Evolutionary conservation across 2,888 invertebrate genomes (phyloP).

Genomic region (Sarcophaga subvicina): DNA sequence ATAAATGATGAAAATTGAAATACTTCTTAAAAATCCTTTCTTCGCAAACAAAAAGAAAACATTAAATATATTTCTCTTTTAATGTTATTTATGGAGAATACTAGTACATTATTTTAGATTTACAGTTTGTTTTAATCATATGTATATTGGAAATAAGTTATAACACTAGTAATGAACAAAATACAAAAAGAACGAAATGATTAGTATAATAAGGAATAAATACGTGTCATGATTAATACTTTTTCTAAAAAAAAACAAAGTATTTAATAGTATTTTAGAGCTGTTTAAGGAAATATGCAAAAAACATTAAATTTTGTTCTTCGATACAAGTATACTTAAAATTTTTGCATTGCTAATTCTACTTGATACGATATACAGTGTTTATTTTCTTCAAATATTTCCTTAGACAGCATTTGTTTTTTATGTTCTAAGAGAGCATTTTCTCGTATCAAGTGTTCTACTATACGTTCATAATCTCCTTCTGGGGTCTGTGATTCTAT

Average conservation of each 20-base stretch:
- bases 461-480: conserved; percentile 82
- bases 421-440: conserved; percentile 87
- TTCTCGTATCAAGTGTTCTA: conserved; percentile 84
- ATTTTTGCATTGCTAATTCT: conserved; percentile 83
- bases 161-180: neutral
- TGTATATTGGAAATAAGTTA: neutral
- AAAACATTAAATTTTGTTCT: neutral
- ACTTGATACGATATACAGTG: conserved; percentile 88
- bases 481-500: conserved; percentile 56
- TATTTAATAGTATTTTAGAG: conserved; percentile 31
- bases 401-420: conserved; percentile 86
- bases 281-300: neutral
- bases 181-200: conserved; percentile 2
- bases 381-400: conserved; percentile 88
- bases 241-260: neutral
- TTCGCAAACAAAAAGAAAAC: no score
- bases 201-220: conserved; percentile 3
- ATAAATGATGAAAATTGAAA: no score
- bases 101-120: neutral
- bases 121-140: neutral
- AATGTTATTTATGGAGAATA: no score
- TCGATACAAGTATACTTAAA: conserved; percentile 67
- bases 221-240: conserved; percentile 19
- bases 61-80: no score
- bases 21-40: no score